These are phyloP conservation scores for Gymnoscopelus braueri DNA, from an alignment of 2,797 vertebrate genomes.

Conservation along the genomic window DNA sequence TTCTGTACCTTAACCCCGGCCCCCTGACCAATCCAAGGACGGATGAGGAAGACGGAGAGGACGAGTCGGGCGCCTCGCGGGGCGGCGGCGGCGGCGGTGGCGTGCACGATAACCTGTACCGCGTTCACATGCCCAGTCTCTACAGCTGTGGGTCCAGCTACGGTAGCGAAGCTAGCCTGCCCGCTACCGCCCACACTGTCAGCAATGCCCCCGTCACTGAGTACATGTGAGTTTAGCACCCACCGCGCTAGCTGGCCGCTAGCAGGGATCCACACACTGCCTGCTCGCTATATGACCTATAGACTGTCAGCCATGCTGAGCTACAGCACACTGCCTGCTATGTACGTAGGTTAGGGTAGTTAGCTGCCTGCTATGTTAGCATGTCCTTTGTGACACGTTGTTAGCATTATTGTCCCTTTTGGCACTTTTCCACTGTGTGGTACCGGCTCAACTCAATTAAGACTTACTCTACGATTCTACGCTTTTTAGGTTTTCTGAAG, in stretches of 20 bases:
- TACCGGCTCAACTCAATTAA: too few relatives aligned
- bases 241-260: conserved; percentile 55
- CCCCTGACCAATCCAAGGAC: conserved; percentile 78
- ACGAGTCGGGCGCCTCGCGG: conserved; percentile 87
- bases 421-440: too few relatives aligned
- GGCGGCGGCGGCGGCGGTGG: conserved; percentile 69
- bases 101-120: conserved; percentile 96
- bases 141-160: conserved; percentile 99
- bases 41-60: conserved; percentile 94
- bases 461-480: too few relatives aligned
- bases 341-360: conserved; percentile 17
- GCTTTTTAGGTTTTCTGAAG: too few relatives aligned
- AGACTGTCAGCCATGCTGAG: conserved; percentile 35
- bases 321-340: conserved; percentile 43
- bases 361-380: conserved; percentile 39
- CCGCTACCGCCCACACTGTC: conserved; percentile 97
- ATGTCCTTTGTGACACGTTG: conserved; percentile 48
- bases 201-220: conserved; percentile 99
- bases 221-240: conserved; percentile 94
- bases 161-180: conserved; percentile 98
- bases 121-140: conserved; percentile 98
- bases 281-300: conserved; percentile 45
- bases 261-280: conserved; percentile 65
- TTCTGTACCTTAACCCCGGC: conserved; percentile 22
- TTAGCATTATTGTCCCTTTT: conserved; percentile 22